Evolutionary conservation across 2,113 vertebrate genomes (phyloP).

Genomic region (Holacanthus passer): DNA sequence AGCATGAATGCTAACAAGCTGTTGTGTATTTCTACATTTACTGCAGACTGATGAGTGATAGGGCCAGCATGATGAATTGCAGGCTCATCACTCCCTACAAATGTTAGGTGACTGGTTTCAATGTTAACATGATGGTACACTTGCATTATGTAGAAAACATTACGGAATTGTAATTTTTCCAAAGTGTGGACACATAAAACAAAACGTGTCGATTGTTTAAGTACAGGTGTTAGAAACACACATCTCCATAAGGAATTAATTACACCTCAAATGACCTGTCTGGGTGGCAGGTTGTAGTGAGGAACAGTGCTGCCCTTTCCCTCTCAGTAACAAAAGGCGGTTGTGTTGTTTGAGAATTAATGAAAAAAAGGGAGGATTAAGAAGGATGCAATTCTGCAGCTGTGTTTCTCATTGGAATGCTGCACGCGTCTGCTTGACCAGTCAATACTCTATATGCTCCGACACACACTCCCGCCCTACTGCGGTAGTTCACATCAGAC

Average conservation of each 20-base stretch:
- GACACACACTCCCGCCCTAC: conserved; percentile 43
- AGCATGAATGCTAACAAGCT: conserved; percentile 36
- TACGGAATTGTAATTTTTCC: neutral
- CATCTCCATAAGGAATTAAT: neutral
- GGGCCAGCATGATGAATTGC: neutral
- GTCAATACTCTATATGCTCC: conserved; percentile 72
- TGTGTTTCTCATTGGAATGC: conserved; percentile 72
- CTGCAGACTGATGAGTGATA: neutral
- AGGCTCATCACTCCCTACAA: neutral
- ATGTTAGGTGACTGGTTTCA: neutral
- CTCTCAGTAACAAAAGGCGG: conserved; percentile 29
- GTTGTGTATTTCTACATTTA: conserved; percentile 10
- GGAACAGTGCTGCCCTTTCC: conserved; percentile 33
- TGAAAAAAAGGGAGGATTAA: conserved; percentile 1
- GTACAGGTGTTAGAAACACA: neutral
- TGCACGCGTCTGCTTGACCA: conserved; percentile 51
- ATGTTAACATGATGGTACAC: neutral
- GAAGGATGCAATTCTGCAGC: conserved; percentile 60
- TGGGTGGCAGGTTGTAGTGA: conserved; percentile 14
- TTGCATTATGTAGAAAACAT: neutral
- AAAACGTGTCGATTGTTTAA: neutral
- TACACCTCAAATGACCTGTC: conserved; percentile 13
- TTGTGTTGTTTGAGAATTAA: conserved; percentile 40
- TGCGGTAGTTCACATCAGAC: conserved; percentile 57
- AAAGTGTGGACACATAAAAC: neutral